Percentiles rank a stretch among this genome's conserved stretches.
Conservation (phyloP, 2,888 invertebrate genomes). For the Lutraria lutraria region DNA sequence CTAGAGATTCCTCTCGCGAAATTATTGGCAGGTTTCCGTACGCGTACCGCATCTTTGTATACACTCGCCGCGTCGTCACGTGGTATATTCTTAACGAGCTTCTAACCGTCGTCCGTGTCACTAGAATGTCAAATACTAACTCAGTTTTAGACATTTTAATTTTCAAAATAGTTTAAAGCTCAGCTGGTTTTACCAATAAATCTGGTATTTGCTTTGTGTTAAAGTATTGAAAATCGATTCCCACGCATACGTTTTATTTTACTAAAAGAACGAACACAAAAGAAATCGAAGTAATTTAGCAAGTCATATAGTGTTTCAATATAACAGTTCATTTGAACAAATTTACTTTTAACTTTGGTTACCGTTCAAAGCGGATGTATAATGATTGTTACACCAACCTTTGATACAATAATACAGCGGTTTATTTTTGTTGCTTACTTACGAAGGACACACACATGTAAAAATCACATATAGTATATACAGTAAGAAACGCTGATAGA, state of each 20-base stretch:
- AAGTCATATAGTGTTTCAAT: neutral
- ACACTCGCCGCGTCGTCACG: neutral
- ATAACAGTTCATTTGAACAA: neutral
- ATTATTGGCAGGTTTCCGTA: neutral
- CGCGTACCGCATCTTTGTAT: neutral
- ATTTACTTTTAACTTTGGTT: neutral
- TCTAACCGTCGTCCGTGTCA: neutral
- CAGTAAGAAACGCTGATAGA: too few species aligned
- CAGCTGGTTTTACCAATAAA: slow-evolving; percentile 12
- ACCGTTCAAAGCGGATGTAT: neutral
- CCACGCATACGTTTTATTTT: neutral
- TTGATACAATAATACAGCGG: too few species aligned
- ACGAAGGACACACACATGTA: too few species aligned
- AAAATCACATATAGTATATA: too few species aligned
- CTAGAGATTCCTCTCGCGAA: neutral
- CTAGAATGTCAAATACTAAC: neutral
- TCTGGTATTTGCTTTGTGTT: neutral
- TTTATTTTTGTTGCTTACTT: too few species aligned
- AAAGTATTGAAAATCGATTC: slow-evolving; percentile 4
- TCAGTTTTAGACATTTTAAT: neutral
- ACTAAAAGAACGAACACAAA: neutral
- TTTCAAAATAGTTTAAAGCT: neutral
- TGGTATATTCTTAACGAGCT: neutral
- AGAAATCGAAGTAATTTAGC: neutral
- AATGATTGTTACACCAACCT: neutral